These are phyloP conservation scores for Amphimallon solstitiale DNA, from an alignment of 2,888 invertebrate species.

Conservation along the genomic window DNA sequence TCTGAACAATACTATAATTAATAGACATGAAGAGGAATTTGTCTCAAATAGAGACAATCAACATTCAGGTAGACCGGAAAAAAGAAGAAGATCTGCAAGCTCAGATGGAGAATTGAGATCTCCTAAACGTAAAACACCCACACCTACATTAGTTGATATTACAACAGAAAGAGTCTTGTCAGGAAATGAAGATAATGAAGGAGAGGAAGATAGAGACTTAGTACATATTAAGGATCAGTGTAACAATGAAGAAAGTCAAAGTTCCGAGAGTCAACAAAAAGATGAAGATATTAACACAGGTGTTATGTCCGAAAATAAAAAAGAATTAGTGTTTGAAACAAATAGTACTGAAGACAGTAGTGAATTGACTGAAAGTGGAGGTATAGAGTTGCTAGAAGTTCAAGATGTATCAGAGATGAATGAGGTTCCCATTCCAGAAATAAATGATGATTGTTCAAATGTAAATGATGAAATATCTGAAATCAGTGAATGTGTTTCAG, in stretches of 20 bases:
- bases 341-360: conserved; percentile 15
- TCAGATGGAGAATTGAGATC: conserved; percentile 51
- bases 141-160: conserved; percentile 5
- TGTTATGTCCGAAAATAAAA: conserved; percentile 4
- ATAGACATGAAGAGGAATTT: conserved; percentile 61
- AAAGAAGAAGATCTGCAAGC: conserved; percentile 56
- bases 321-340: conserved; percentile 1
- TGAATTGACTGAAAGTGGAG: not conserved
- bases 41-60: conserved; percentile 56
- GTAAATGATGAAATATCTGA: conserved; percentile 22
- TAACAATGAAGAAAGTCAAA: conserved; percentile 1
- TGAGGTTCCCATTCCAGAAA: conserved; percentile 18
- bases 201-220: conserved; percentile 45
- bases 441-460: conserved; percentile 24
- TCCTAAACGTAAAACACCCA: conserved; percentile 54
- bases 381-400: conserved; percentile 8
- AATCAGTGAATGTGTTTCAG: conserved; percentile 22
- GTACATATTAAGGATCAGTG: too few relatives aligned
- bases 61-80: conserved; percentile 49
- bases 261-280: not conserved
- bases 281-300: not conserved
- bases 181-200: conserved; percentile 44
- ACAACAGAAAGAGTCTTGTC: conserved; percentile 6
- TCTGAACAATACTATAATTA: conserved; percentile 60
- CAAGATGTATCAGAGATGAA: conserved; percentile 9